Base-by-base conservation (phyloP, 2,113 vertebrate species). In the Proterorhinus semilunaris region DNA sequence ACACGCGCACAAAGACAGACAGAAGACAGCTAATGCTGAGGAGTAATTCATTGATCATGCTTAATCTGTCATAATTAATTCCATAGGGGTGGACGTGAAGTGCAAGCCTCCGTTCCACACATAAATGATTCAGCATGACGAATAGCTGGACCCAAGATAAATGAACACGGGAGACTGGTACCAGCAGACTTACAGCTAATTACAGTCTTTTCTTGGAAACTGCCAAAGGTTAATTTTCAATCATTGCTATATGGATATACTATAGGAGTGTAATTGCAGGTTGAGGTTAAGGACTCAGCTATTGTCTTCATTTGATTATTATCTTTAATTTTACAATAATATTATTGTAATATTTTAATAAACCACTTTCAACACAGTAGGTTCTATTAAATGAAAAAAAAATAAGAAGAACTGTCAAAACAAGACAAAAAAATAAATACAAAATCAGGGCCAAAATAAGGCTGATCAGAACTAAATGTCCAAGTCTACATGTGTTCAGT, bases 41-140 rank as follows among this genome's bases (percentile, higher is more conserved):
- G 75, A 85, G 82, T 85, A 86, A 89, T 85, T 80, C 80, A 90
- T 83, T 83, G 83, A 90, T 88, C 83, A 82, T 71, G 75, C 82
- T 83, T 88, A 86, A 91, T 86, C 86, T 79, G 85, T 90, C 90
- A 90, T 88, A 86, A 89, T 90, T 82, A 89, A 90, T 89, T 88
- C 81, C 80, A 88, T 85, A 90, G 85, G 86, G 85, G 81, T 72
- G 83, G 76, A 55, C 73, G 78, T 79, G 85, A 89, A 88, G 87
- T 79, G 87, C 78, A 80, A 75, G 68, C 70, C 74, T 77, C 82
- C 84, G 81, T 87, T 88, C 84, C 63, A 80, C 64, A 85, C 85
- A 90, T 89, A 75, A 87, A 90, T 90, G 84, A 89, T 86, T 91
- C 85, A 91, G 75, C 79, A 69, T 68, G 75, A 79, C 78, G 76